Conservation (phyloP, 1,140 invertebrate genomes). For the Anoplophora glabripennis region DNA sequence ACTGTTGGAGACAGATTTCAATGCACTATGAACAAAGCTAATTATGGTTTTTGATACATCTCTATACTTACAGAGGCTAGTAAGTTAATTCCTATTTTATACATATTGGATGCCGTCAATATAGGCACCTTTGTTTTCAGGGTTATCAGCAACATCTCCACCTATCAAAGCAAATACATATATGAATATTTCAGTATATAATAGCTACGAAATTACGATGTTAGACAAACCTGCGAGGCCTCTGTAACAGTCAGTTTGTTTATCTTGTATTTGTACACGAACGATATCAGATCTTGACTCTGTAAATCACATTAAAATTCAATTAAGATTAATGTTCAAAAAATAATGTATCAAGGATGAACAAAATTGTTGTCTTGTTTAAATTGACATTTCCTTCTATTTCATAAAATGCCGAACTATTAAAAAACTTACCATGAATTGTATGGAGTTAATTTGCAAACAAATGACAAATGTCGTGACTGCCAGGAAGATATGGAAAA, state of each 20-base stretch:
- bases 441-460: no score
- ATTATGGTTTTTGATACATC: neutral
- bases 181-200: neutral
- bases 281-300: constrained; percentile 31
- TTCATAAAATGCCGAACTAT: no score
- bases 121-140: constrained; percentile 34
- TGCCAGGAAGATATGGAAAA: no score
- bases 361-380: no score
- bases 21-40: no score
- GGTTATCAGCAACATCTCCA: constrained; percentile 37
- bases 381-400: no score
- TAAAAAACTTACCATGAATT: no score
- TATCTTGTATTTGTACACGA: constrained; percentile 31
- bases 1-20: no score
- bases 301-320: constrained; percentile 16
- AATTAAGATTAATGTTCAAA: no score
- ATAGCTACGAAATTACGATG: neutral
- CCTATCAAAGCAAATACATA: constrained; percentile 21
- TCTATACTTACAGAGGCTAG: constrained; percentile 38
- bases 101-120: constrained; percentile 38
- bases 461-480: no score
- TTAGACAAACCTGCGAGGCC: constrained; percentile 21
- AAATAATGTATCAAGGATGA: no score
- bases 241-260: constrained; percentile 26
- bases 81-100: constrained; percentile 35